Evolutionary conservation across 2,888 invertebrate genomes (phyloP), one percentile per base, ranked within the genome.

Genomic region (Imbricaverruca yamaguchii): DNA sequence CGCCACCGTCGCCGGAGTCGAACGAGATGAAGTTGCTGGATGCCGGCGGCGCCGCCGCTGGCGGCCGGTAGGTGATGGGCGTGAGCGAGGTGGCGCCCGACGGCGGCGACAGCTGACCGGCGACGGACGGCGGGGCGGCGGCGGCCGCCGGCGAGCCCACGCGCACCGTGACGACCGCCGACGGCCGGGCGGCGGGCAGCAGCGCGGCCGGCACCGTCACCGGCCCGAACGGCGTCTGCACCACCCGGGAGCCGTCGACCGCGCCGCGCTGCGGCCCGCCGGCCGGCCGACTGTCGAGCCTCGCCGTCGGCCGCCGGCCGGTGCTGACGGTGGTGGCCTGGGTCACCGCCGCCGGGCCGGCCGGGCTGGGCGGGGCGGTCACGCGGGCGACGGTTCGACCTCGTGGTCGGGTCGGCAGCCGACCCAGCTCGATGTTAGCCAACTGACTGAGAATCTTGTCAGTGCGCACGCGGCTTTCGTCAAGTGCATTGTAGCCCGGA

Each of bases 401-500:
- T 11, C 65, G 65, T 8, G n/a, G 1, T 23, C 23, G 65, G 11
- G 65, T 7, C 39, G 74, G 74, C 18, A 74, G 53, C 2, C 74
- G 74, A 18, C 74, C 74, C 53, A 74, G 74, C 18, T 74, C 74
- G 53, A 74, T 74, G 53, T 74, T 74, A 10, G 74, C 74, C 74
- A 74, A 18, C 74, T 74, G 74, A 18, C 74, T 74, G 53, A 74
- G 53, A 10, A 74, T 12, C 39, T 15, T 74, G 74, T 74, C 74
- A 7, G 74, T 74, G 18, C 74, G 39, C 74, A 53, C 74, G 25
- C 53, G 12, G 21, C 74, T 53, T 18, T 74, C 74, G 18, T 74
- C 53, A 18, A 59, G 59, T 11, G n/a, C 65, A 59, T 57, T 53
- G 63, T 80, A 57, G 80, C 80, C n/a, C 79, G 82, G 74, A 63